Conservation (phyloP, 2,888 invertebrate species). For the Heliconius ismenius region DNA sequence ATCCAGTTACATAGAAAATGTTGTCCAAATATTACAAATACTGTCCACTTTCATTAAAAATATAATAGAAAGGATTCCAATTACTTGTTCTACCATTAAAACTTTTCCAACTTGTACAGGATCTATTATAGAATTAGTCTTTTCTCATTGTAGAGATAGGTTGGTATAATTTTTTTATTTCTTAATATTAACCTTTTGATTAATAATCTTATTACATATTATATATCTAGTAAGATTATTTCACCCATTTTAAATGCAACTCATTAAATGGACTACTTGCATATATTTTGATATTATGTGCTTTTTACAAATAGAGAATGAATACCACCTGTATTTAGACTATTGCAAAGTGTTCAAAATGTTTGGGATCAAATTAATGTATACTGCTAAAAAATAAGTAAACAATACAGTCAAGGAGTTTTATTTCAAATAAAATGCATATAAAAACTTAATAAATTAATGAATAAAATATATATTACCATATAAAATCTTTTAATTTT, state of each 20-base stretch:
- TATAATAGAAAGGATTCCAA: slow-evolving; percentile 54
- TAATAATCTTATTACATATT: neutral
- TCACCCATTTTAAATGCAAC: too few species aligned
- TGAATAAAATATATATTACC: neutral
- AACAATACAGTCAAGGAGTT: neutral
- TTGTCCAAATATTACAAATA: slow-evolving; percentile 56
- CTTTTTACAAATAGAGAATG: too few species aligned
- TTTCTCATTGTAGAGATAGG: slow-evolving; percentile 79
- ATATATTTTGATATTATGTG: too few species aligned
- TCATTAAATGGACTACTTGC: too few species aligned
- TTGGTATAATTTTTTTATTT: slow-evolving; percentile 46
- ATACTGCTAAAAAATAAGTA: too few species aligned
- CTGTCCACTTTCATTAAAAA: slow-evolving; percentile 59
- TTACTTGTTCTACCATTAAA: slow-evolving; percentile 56
- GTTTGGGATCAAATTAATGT: too few species aligned
- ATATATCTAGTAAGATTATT: too few species aligned
- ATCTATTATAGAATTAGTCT: slow-evolving; percentile 66
- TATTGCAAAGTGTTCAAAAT: too few species aligned
- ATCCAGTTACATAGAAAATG: slow-evolving; percentile 57
- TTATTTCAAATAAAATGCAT: neutral
- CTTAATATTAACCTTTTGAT: neutral
- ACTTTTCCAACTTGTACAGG: slow-evolving; percentile 61
- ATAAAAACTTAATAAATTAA: too few species aligned
- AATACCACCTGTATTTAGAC: too few species aligned
- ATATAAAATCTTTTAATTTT: slow-evolving; percentile 32